Evolutionary conservation across 2,113 vertebrate genomes (phyloP), one percentile per base, ranked within the genome.

Genomic region (Gracilinanus agilis): DNA sequence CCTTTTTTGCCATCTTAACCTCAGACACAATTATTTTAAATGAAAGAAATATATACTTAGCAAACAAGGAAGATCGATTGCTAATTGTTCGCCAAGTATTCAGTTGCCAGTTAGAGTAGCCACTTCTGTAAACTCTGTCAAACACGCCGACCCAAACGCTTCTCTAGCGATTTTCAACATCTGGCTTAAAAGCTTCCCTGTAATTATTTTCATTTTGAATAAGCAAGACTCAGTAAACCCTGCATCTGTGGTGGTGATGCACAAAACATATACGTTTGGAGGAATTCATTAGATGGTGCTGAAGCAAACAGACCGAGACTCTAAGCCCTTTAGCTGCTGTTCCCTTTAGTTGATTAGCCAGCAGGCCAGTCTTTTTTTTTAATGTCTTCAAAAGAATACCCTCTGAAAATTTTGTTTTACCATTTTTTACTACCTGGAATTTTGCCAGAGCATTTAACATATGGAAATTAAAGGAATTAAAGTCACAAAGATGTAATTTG

Each of bases 131-230:
- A 98, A 98, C 97, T 96, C 95, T 97, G 95, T 97, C 97, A 98
- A 97, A 97, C 97, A 96, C 96, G 96, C 97, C 97, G 97, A 97
- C 97, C 97, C 97, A 98, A 97, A 98, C 96, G 97, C 53, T 93
- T 98, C 97, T 97, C 95, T 29, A 96, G 94, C 96, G 95, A 97
- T 97, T 98, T 97, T 95, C 96, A 97, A 97, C 97, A 97, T 98
- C 97, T 98, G 97, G 97, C 96, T 98, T 97, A 97, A 98, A 98
- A 97, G 96, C 95, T 91, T 98, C 97, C 93, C 96, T 96, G 92
- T 96, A 98, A 98, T 98, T 97, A 98, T 97, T 98, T 97, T 98
- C 96, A 97, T 96, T 98, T 98, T 97, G 97, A 96, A 97, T 97
- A 98, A 97, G 97, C 97, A 97, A 97, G 97, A 97, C 96, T 96